Base-by-base conservation (phyloP, 1,140 invertebrate genomes). In the Paralvinella palmiformis region DNA sequence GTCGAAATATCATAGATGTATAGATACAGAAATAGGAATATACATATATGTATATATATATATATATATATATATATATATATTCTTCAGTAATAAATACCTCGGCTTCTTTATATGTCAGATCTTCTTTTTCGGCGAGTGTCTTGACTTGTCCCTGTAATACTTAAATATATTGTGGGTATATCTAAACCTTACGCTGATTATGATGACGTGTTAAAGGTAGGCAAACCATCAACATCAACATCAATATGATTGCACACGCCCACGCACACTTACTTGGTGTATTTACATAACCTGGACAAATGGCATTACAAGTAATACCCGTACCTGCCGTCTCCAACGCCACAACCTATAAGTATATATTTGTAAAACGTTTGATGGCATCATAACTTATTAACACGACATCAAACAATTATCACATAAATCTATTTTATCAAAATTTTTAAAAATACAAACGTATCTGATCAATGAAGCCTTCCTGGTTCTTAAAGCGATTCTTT, bases 251-350 rank as follows among this genome's bases (percentile, higher is more conserved):
- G 29, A 15, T 3, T 17, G 2, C 13, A 20, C 2, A 17, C 17
- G 17, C 27, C 29, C 35, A 1, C 10, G 35, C 22, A 7, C 57
- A 69, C 73, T 68, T 66, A 75, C 75, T 64, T 55, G 77, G 77
- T 29, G 78, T 78, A n/a, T 74, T 72, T 0, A 79, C 75, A 71
- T 72, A 79, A 2, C 77, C 79, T 15, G 79, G 79, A 71, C 76
- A 79, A 20, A 81, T 70, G 3, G 73, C 72, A 65, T 78, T 80
- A 56, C 70, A 71, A 3, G 76, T 79, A 1, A 81, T 71, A n/a
- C 75, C 76, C n/a, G 63, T 64, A 7, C 69, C 69, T 29, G 73
- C 76, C 15, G 68, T 66, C 65, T 79, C 77, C 36, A 78, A 45
- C 2, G 76, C 76, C 1, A 79, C 68, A 1, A 63, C 68, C 73